These are phyloP conservation scores for Myoxocephalus aenaeus DNA, from an alignment of 2,797 vertebrate species.

Conservation along the genomic window DNA sequence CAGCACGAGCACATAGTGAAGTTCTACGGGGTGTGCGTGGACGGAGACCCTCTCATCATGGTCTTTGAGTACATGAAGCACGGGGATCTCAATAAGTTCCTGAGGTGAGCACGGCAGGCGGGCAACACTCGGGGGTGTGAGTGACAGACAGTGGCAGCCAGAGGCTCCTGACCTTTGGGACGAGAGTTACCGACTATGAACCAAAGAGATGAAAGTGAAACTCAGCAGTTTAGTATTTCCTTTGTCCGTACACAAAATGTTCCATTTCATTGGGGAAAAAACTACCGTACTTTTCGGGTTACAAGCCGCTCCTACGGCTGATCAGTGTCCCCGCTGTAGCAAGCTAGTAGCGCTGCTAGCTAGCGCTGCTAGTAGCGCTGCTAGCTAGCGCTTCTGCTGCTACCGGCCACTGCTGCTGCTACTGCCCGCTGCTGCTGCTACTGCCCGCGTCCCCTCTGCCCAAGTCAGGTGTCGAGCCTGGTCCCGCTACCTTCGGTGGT, in stretches of 20 bases:
- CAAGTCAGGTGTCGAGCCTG: too few relatives aligned
- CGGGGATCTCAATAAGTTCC: conserved; percentile 97
- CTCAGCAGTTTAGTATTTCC: not conserved
- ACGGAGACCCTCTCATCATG: conserved; percentile 98
- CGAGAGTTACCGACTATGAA: not conserved
- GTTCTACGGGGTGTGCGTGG: conserved; percentile 96
- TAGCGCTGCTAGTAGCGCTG: too few relatives aligned
- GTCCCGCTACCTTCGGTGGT: too few relatives aligned
- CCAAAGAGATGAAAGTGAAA: not conserved
- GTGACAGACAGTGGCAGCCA: not conserved
- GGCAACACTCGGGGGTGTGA: not conserved
- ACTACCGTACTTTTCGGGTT: too few relatives aligned
- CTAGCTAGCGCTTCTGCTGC: too few relatives aligned
- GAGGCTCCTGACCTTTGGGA: not conserved
- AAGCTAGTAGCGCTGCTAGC: too few relatives aligned
- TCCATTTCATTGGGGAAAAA: not conserved
- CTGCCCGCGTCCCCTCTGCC: too few relatives aligned
- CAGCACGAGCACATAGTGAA: conserved; percentile 98
- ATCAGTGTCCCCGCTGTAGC: too few relatives aligned
- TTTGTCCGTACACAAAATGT: not conserved
- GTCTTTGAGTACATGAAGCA: conserved; percentile 99
- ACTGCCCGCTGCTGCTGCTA: too few relatives aligned
- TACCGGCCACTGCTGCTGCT: too few relatives aligned
- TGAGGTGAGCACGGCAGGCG: conserved; percentile 84
- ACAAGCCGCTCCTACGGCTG: too few relatives aligned